A percentile compares a stretch with the other conserved stretches of the same genome.
These are phyloP conservation scores for Bucorvus abyssinicus DNA, from an alignment of 2,797 vertebrate genomes.

Conservation along the genomic window DNA sequence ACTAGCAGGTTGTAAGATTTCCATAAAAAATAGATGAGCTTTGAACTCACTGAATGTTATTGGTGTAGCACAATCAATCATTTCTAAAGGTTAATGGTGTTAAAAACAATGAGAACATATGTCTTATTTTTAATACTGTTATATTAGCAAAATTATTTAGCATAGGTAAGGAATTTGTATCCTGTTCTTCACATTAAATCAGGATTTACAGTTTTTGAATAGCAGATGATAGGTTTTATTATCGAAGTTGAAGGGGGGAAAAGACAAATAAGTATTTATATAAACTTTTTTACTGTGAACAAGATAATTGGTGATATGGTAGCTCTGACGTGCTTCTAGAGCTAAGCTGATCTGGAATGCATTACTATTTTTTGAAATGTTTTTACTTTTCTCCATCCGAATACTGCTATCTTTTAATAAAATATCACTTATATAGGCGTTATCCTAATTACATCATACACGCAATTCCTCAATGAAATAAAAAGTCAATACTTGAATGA, in stretches of 20 bases:
- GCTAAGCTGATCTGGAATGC: not conserved
- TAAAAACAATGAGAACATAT: constrained; percentile 78
- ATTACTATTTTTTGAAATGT: not conserved
- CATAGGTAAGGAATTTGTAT: constrained; percentile 39
- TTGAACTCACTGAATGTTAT: constrained; percentile 77
- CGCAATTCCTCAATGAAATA: constrained; percentile 63
- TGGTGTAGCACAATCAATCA: constrained; percentile 75
- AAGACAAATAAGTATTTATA: constrained; percentile 14
- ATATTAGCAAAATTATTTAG: constrained; percentile 71
- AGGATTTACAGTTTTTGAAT: constrained; percentile 28
- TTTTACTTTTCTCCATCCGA: constrained; percentile 29
- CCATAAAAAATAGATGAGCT: constrained; percentile 81
- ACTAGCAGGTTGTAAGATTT: constrained; percentile 78
- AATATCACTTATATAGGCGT: constrained; percentile 55
- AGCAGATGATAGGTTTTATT: constrained; percentile 6
- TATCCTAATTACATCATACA: constrained; percentile 61
- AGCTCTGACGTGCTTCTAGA: constrained; percentile 2
- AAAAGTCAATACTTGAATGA: constrained; percentile 63
- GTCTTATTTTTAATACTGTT: constrained; percentile 75
- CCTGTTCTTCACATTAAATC: constrained; percentile 20
- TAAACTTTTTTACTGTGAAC: constrained; percentile 13
- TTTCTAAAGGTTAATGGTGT: constrained; percentile 80
- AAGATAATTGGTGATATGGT: not conserved
- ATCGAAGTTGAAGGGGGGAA: not conserved
- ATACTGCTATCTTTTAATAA: constrained; percentile 61